Percentiles rank a stretch among this genome's conserved stretches.
These are phyloP conservation scores for Sinocyclocheilus anophthalmus DNA, from an alignment of 2,113 vertebrate genomes.

Conservation along the genomic window DNA sequence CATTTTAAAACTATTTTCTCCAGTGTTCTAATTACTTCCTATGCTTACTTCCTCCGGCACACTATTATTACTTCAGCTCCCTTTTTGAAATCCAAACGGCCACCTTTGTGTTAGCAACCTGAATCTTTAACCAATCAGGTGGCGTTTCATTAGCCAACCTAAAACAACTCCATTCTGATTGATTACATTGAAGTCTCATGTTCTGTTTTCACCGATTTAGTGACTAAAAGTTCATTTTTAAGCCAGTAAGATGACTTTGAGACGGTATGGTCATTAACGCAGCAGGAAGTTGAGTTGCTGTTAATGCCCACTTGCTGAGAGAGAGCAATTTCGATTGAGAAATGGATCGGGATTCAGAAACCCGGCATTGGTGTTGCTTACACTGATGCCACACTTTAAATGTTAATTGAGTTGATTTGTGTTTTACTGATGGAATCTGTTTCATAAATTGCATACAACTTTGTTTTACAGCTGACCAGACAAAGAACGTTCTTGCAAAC, in stretches of 20 bases:
- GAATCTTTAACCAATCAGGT: neutral
- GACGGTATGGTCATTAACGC: neutral
- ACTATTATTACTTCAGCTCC: neutral
- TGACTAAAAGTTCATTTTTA: neutral
- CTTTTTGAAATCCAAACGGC: neutral
- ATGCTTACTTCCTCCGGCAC: neutral
- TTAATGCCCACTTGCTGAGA: neutral
- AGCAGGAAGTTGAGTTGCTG: neutral
- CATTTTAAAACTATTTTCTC: neutral
- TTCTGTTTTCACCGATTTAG: neutral
- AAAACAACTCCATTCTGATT: neutral
- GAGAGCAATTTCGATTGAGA: neutral
- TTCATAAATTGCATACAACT: slow-evolving; percentile 17
- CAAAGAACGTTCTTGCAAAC: slow-evolving; percentile 16
- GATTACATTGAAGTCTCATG: neutral
- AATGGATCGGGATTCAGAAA: neutral
- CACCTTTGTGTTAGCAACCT: neutral
- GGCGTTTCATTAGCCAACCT: neutral
- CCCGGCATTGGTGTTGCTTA: neutral
- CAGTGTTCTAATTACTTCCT: neutral
- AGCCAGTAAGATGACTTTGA: neutral
- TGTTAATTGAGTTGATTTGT: neutral
- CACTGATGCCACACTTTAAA: neutral
- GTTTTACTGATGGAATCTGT: neutral
- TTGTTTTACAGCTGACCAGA: slow-evolving; percentile 23